Conservation (phyloP, 2,888 invertebrate genomes). For the Scaptodrosophila latifasciaeformis region DNA sequence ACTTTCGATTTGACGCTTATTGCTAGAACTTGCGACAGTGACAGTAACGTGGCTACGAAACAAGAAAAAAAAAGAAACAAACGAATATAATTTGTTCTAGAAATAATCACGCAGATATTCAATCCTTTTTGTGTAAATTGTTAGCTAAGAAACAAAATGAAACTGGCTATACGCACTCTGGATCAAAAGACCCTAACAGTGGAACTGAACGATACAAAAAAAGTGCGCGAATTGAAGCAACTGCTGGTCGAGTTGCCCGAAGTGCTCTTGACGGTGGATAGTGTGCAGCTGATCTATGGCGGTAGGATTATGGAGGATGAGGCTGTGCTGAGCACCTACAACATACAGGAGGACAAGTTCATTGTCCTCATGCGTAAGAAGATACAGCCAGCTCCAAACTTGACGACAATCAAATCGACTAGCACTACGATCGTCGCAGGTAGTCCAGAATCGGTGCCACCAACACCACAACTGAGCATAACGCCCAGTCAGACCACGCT, state of each 20-base stretch:
- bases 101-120: background rate
- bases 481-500: background rate
- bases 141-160: conserved; percentile 41
- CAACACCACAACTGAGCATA: conserved; percentile 27
- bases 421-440: too few relatives aligned
- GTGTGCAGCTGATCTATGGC: conserved; percentile 92
- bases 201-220: conserved; percentile 88
- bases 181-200: conserved; percentile 94
- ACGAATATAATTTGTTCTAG: background rate
- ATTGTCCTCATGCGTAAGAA: conserved; percentile 92
- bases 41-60: too few relatives aligned
- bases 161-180: conserved; percentile 91
- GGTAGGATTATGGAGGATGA: conserved; percentile 95
- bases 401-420: background rate
- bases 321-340: conserved; percentile 86
- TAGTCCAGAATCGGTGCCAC: conserved; percentile 5
- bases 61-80: too few relatives aligned
- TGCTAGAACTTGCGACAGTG: too few relatives aligned
- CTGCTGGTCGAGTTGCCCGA: conserved; percentile 45
- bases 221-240: conserved; percentile 91
- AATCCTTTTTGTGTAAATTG: background rate
- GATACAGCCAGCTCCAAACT: too few relatives aligned
- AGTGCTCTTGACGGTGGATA: conserved; percentile 82
- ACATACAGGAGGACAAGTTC: conserved; percentile 96
- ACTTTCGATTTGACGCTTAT: background rate